Conservation (phyloP, 1,140 invertebrate genomes). For the Drosophila sp. region DNA sequence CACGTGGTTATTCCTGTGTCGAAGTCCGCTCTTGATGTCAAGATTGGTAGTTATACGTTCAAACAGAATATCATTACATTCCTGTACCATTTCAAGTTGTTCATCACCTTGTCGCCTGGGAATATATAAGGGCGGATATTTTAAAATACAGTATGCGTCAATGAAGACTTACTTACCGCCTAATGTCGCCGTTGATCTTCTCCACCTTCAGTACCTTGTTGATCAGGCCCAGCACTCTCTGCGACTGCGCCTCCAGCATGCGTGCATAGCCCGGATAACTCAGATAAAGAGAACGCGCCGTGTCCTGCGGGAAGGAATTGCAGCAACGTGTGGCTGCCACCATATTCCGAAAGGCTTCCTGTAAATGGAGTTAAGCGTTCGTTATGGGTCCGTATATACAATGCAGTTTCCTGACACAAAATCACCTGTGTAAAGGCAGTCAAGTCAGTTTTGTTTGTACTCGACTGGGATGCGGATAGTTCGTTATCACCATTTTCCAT, state of each 20-base stretch:
- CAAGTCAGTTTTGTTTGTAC: conserved; percentile 13
- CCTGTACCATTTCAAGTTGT: conserved; percentile 90
- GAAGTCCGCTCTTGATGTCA: conserved; percentile 89
- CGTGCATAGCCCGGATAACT: conserved; percentile 89
- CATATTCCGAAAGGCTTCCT: conserved; percentile 64
- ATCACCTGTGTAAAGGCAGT: conserved; percentile 58
- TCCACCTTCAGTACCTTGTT: conserved; percentile 87
- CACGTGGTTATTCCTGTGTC: conserved; percentile 86
- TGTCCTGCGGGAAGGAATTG: conserved; percentile 89
- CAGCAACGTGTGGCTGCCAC: conserved; percentile 88
- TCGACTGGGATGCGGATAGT: conserved; percentile 26
- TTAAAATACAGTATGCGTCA: background rate
- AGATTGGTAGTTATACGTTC: conserved; percentile 90
- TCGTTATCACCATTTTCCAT: conserved; percentile 3
- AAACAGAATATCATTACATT: conserved; percentile 92
- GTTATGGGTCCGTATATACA: background rate
- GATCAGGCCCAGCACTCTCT: conserved; percentile 86
- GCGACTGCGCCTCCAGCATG: conserved; percentile 87
- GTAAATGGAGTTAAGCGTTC: no score
- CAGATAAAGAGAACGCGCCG: conserved; percentile 89
- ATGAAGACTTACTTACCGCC: conserved; percentile 48
- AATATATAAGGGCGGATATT: background rate
- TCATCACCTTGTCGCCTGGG: conserved; percentile 87
- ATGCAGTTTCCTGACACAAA: background rate
- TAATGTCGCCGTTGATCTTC: conserved; percentile 87